Percentiles rank a stretch among this genome's conserved stretches.
These are phyloP conservation scores for Melikaiella ostensackeni DNA, from an alignment of 2,888 invertebrate genomes.

Conservation along the genomic window DNA sequence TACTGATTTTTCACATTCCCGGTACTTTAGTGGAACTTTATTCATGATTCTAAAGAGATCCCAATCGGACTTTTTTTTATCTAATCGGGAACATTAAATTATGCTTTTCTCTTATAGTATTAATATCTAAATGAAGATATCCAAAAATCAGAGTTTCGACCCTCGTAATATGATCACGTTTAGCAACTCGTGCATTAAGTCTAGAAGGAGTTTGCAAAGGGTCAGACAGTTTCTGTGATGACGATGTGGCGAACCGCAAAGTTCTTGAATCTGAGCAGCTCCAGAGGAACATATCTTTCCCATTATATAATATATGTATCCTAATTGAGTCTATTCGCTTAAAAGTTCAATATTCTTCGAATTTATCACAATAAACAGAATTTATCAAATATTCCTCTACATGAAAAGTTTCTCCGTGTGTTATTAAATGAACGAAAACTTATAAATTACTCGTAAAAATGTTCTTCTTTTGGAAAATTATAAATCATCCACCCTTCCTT, in stretches of 20 bases:
- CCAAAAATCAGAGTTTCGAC: background rate
- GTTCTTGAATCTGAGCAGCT: background rate
- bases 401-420: background rate
- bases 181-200: background rate
- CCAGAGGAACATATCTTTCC: background rate
- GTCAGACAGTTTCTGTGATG: constrained; percentile 2
- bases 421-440: background rate
- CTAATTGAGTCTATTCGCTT: background rate
- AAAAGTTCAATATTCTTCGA: too few species aligned
- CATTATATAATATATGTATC: background rate
- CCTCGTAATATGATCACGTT: background rate
- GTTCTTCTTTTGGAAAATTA: background rate
- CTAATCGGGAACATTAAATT: too few species aligned
- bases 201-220: background rate
- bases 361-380: too few species aligned
- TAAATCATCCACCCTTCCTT: constrained; percentile 4
- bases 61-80: too few species aligned
- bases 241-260: constrained; percentile 1
- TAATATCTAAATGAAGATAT: background rate
- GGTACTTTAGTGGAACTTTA: too few species aligned
- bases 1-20: too few species aligned
- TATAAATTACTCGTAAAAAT: background rate
- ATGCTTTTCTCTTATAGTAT: too few species aligned
- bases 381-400: too few species aligned
- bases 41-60: too few species aligned